Base-by-base conservation (phyloP, 2,113 vertebrate genomes). In the Dipodomys spectabilis region DNA sequence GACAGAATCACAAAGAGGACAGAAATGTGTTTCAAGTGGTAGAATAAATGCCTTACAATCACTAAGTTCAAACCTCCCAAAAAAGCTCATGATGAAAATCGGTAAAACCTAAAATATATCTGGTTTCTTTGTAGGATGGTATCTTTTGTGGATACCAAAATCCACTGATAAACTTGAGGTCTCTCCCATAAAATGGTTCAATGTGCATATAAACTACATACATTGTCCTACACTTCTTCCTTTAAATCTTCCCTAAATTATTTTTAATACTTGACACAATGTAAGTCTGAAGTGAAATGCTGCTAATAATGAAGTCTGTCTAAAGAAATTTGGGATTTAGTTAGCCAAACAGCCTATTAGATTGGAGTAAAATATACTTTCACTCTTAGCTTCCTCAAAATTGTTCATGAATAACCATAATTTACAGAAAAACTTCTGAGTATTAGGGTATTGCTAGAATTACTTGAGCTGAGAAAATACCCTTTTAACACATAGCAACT, bases 391-490 rank as follows among this genome's bases (percentile, higher is more conserved):
- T 57, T 20, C 27, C 95, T 95, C 30, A 68, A 84, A 87, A 20
- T 86, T 82, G 71, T 77, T 92, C 28, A 80, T 20, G 22, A 85
- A 90, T 28, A 92, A 4, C 19, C 22, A 64, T 0, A 82, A 32
- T 53, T 28, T 91, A 86, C 15, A 77, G 62, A 60, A 93, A 93
- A 93, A 88, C 5, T 77, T 89, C 57, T 22, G 25, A 45, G 27
- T 72, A 88, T 88, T 83, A 78, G 3, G 92, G 30, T 62, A 90
- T 11, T 57, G 25, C 49, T 45, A 87, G 90, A 90, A 89, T 91
- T 13, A 95, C 7, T 27, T 92, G 25, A 94, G 75, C 39, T 82
- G 32, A 93, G 73, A 93, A 95, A 96, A 92, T 93, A 86, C 20
- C 12, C 6, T 62, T 9, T 4, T 91, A 86, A 82, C n/a, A 64